phyloP scores from a whole-genome alignment of 2,113 vertebrate genomes.

The Anolis carolinensis region DNA sequence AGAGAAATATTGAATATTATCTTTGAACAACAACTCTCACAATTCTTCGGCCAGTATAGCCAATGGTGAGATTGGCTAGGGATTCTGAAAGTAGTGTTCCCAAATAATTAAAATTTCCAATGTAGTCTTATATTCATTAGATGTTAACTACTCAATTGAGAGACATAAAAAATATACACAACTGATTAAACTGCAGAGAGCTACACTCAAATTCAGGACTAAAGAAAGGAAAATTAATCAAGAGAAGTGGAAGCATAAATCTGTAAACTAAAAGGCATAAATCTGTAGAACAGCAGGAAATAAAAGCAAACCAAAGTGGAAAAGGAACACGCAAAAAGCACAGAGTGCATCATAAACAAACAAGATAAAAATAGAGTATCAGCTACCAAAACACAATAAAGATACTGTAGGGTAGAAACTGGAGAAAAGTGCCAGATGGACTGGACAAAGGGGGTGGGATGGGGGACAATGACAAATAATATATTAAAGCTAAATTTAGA shows the following conservation, averaged over 20 bases:
- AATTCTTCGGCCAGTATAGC: too few species aligned
- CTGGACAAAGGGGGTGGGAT: neutral
- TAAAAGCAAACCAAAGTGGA: neutral
- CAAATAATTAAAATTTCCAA: neutral
- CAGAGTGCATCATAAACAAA: neutral
- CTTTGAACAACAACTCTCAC: too few species aligned
- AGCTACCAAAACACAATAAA: neutral
- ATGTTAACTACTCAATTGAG: constrained; percentile 12
- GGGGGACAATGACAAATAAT: neutral
- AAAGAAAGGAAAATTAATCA: constrained; percentile 20
- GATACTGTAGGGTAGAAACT: too few species aligned
- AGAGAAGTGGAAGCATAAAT: neutral
- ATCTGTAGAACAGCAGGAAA: neutral
- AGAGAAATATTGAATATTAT: too few species aligned
- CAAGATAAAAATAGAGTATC: neutral
- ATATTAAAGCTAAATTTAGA: neutral
- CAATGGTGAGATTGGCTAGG: neutral
- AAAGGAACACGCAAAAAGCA: neutral
- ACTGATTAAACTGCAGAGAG: neutral
- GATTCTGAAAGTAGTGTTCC: neutral
- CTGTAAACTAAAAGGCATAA: neutral
- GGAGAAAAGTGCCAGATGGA: neutral
- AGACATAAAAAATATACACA: neutral
- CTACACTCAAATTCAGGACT: neutral
- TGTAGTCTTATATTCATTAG: neutral